phyloP scores from a whole-genome alignment of 2,888 invertebrate species.

The Harpalus rufipes region DNA sequence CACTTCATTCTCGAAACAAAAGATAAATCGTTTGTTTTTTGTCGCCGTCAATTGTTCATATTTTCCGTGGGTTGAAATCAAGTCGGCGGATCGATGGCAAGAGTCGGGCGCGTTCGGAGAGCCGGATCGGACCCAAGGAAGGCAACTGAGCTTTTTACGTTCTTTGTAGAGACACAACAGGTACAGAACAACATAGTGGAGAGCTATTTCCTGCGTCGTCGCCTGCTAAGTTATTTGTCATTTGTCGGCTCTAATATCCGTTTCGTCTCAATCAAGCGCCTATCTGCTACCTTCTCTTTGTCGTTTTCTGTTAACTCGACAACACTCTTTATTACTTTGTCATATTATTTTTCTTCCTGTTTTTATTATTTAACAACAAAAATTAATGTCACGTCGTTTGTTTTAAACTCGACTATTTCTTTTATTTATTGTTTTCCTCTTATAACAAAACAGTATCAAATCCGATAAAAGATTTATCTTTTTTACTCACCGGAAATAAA shows the following conservation, averaged over 20 bases:
- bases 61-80: conserved; percentile 49
- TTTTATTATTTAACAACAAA: conserved; percentile 12
- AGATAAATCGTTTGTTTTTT: conserved; percentile 64
- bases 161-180: conserved; percentile 60
- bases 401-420: background rate
- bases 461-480: background rate
- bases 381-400: conserved; percentile 22
- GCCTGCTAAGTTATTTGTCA: conserved; percentile 64
- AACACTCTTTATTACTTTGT: conserved; percentile 56
- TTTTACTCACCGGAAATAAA: background rate
- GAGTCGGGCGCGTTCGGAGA: background rate
- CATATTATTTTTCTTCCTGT: conserved; percentile 55
- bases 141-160: conserved; percentile 42
- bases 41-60: conserved; percentile 64
- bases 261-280: conserved; percentile 62
- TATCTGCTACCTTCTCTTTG: conserved; percentile 59
- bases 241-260: conserved; percentile 66
- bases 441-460: background rate
- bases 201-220: conserved; percentile 61
- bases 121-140: background rate
- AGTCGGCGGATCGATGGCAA: conserved; percentile 46
- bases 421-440: background rate
- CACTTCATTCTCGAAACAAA: conserved; percentile 59
- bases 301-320: conserved; percentile 61
- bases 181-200: conserved; percentile 54